A percentile compares a stretch with the other conserved stretches of the same genome.
These are phyloP conservation scores for Cecidostiba fungosa DNA, from an alignment of 2,888 invertebrate species.

Conservation along the genomic window DNA sequence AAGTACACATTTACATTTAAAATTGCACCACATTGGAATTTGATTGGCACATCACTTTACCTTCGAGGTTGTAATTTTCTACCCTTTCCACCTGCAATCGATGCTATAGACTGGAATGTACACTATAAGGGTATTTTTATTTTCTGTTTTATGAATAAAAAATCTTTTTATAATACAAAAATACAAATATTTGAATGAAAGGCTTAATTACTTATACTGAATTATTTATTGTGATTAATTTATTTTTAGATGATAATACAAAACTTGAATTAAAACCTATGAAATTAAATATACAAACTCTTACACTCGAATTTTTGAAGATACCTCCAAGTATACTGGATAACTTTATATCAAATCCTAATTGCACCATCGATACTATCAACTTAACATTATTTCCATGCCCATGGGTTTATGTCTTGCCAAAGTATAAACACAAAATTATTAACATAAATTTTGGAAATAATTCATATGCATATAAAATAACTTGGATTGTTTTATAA, in stretches of 20 bases:
- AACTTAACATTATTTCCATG: constrained; percentile 63
- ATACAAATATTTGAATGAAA: background rate
- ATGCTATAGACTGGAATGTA: constrained; percentile 72
- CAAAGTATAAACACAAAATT: constrained; percentile 72
- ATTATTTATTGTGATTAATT: background rate
- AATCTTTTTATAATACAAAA: background rate
- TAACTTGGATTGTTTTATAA: constrained; percentile 20
- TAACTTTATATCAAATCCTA: constrained; percentile 69
- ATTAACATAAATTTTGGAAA: background rate
- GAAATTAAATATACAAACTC: constrained; percentile 66
- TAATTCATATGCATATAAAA: constrained; percentile 35
- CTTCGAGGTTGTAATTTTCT: constrained; percentile 73
- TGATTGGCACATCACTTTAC: constrained; percentile 71
- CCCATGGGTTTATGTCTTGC: constrained; percentile 73
- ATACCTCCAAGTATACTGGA: constrained; percentile 64
- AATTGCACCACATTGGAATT: constrained; percentile 76
- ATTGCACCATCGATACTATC: constrained; percentile 66
- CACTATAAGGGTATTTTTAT: constrained; percentile 36
- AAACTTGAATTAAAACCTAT: constrained; percentile 67
- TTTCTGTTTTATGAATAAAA: background rate
- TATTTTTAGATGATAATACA: constrained; percentile 63
- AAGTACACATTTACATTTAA: constrained; percentile 74
- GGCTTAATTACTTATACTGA: no score
- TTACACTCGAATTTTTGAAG: constrained; percentile 69
- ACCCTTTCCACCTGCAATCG: constrained; percentile 61